Base-by-base conservation (phyloP, 2,113 vertebrate genomes). In the Ahaetulla prasina region DNA sequence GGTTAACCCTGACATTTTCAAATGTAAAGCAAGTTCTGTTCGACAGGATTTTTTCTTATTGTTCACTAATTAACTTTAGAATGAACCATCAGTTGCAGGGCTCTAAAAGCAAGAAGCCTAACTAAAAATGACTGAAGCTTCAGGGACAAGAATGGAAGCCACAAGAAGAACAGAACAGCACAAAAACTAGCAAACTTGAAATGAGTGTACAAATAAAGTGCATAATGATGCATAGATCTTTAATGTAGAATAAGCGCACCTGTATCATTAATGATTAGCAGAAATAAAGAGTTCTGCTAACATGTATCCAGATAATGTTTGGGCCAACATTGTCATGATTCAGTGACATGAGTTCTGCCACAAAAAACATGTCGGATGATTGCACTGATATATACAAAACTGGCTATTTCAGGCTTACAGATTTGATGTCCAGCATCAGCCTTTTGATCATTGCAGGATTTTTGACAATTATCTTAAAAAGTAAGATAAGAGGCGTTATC, bases 101-200 rank as follows among this genome's bases (percentile, higher is more conserved):
- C 94, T 91, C 80, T 95, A 89, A 93, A 96, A 96, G 95, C 39
- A 95, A 89, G 16, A 50, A 94, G 80, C 3, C 1, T 35, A 92
- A 91, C 6, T 49, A 35, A 43, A 30, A 93, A 92, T 87, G 1
- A 25, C 68, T 91, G 91, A 92, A 84, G 88, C 93, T 93, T 90
- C 87, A 88, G 92, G 84, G 94, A 89, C 74, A 94, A 89, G 57
- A 91, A 54, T 50, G 35, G 47, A 85, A 27, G 7, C 35, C 91
- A 60, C 92, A 90, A 93, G 88, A 95, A 47, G 93, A 3, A 95
- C 90, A 80, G 92, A 92, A 93, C 60, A 60, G 49, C 39, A 88
- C 45, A 91, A 89, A 49, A 91, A 93, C 93, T 91, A 95, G 47
- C 94, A 92, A 93, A 91, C 63, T 74, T 30, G 90, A 94, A 89